Conservation (phyloP, 2,113 vertebrate genomes). For the Climacteris rufus region DNA sequence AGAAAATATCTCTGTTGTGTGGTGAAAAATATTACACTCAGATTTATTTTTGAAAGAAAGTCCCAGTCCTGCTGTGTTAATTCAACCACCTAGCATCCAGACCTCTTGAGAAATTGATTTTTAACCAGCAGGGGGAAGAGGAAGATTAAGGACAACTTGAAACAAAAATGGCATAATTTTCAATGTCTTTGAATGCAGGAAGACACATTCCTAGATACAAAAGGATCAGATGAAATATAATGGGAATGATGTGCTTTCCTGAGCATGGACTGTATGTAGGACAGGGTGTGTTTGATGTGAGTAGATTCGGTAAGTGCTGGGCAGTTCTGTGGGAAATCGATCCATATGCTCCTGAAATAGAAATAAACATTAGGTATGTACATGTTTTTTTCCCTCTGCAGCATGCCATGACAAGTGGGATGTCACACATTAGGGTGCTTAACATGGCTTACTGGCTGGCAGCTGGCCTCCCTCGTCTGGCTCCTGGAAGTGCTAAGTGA, state of each 20-base stretch:
- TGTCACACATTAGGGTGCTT: neutral
- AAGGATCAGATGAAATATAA: neutral
- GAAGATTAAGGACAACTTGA: neutral
- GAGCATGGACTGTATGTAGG: neutral
- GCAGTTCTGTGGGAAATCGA: neutral
- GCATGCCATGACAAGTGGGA: neutral
- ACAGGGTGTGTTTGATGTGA: neutral
- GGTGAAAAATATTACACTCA: neutral
- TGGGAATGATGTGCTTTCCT: neutral
- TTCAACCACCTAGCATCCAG: neutral
- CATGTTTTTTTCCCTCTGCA: neutral
- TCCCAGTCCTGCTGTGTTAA: neutral
- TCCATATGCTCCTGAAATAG: neutral
- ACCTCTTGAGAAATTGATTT: slow-evolving; percentile 27
- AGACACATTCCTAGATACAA: neutral
- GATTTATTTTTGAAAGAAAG: slow-evolving; percentile 8
- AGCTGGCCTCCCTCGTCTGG: neutral
- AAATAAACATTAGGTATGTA: neutral
- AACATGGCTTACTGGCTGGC: neutral
- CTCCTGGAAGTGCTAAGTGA: neutral
- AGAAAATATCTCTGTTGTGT: neutral
- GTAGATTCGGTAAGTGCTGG: neutral
- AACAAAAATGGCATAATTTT: neutral
- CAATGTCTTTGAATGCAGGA: neutral
- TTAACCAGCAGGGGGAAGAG: neutral